Conservation (phyloP, 2,113 vertebrate species). For the Cyphomyrus discorhynchus region DNA sequence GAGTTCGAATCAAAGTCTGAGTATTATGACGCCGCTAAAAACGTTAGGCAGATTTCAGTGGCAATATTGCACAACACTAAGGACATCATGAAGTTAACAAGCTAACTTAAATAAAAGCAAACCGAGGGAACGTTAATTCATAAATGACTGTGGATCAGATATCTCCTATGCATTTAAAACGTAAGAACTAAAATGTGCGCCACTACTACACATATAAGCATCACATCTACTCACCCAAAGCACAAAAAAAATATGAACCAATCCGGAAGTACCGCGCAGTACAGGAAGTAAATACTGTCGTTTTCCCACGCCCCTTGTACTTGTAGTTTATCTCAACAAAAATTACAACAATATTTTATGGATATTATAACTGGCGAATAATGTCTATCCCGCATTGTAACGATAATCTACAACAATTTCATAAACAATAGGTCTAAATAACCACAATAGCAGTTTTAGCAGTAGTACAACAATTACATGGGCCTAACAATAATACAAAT, state of each 20-base stretch:
- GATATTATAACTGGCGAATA: not conserved
- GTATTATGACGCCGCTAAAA: not conserved
- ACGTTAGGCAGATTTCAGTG: not conserved
- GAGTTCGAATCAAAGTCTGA: not conserved
- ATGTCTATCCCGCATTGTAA: not conserved
- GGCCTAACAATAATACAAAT: not conserved
- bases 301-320: not conserved
- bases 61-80: not conserved
- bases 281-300: not conserved
- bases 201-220: not conserved
- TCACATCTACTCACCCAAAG: not conserved
- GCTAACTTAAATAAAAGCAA: not conserved
- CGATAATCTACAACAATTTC: not conserved
- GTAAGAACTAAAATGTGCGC: not conserved
- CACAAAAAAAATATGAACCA: not conserved
- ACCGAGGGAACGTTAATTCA: not conserved
- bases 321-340: not conserved
- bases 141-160: not conserved
- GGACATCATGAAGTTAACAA: not conserved
- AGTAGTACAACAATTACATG: not conserved
- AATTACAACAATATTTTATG: not conserved
- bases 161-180: not conserved
- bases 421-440: not conserved
- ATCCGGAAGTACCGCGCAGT: not conserved
- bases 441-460: not conserved